These are phyloP conservation scores for Lithophane ornitopus DNA, from an alignment of 2,888 invertebrate species.

Conservation along the genomic window DNA sequence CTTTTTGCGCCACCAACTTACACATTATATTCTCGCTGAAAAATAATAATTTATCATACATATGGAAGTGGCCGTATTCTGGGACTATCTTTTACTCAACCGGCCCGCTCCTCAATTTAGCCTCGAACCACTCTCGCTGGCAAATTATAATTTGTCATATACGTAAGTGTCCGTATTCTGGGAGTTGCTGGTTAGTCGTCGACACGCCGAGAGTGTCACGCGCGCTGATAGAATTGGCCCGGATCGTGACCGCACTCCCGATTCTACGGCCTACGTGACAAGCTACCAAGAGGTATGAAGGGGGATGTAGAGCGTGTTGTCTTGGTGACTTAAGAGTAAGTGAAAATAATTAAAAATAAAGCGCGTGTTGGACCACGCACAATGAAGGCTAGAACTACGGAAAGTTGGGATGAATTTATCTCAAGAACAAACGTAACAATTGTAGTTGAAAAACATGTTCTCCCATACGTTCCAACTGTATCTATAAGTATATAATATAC, in stretches of 20 bases:
- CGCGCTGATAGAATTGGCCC: slow-evolving; percentile 60
- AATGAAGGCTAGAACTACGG: too few species aligned
- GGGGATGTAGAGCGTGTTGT: background rate
- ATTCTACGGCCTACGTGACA: slow-evolving; percentile 56
- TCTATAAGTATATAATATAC: too few species aligned
- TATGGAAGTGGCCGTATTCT: slow-evolving; percentile 19
- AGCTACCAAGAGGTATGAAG: slow-evolving; percentile 2
- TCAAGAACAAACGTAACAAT: too few species aligned
- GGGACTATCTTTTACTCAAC: slow-evolving; percentile 26
- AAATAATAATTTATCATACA: slow-evolving; percentile 5
- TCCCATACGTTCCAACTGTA: too few species aligned
- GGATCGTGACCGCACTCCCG: slow-evolving; percentile 61
- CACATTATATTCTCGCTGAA: background rate
- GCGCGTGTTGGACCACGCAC: too few species aligned
- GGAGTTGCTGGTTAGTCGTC: slow-evolving; percentile 26
- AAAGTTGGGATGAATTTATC: too few species aligned
- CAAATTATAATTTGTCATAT: slow-evolving; percentile 56
- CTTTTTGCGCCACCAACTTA: background rate
- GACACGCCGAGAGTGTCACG: slow-evolving; percentile 55
- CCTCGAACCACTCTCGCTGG: slow-evolving; percentile 19
- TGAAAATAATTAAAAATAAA: background rate
- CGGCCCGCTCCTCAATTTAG: slow-evolving; percentile 14
- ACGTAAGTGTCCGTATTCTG: slow-evolving; percentile 43
- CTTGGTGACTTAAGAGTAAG: slow-evolving; percentile 8
- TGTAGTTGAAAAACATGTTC: too few species aligned